These are phyloP conservation scores for Nomada ruficornis DNA, from an alignment of 2,888 invertebrate genomes.

Conservation along the genomic window DNA sequence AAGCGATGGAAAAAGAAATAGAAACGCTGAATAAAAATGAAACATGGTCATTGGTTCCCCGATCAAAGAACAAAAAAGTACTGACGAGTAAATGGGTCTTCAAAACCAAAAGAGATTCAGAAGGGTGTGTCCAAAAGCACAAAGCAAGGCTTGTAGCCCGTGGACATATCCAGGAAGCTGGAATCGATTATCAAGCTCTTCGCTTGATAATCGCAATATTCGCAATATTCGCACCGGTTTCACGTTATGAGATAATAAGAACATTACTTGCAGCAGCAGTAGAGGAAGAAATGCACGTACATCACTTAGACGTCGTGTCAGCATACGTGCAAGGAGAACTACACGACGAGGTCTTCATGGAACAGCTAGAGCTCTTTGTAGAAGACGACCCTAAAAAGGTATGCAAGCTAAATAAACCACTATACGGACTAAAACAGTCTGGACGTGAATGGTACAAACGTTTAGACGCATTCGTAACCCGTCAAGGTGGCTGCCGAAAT, in stretches of 20 bases:
- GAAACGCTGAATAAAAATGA: background rate
- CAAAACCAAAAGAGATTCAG: background rate
- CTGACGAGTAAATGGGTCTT: conserved; percentile 3
- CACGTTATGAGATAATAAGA: background rate
- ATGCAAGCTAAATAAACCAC: background rate
- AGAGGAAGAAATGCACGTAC: too few species aligned
- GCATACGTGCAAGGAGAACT: background rate
- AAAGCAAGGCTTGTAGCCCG: background rate
- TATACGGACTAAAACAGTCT: background rate
- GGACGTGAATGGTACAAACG: background rate
- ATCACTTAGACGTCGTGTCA: background rate
- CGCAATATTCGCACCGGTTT: background rate
- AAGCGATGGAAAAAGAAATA: background rate
- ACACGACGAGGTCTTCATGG: background rate
- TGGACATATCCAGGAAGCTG: background rate
- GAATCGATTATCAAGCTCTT: conserved; percentile 8
- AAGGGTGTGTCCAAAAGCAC: background rate
- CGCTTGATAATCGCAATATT: too few species aligned
- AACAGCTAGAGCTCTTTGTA: background rate
- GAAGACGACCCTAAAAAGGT: background rate
- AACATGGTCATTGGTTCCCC: background rate
- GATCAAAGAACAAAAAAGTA: background rate
- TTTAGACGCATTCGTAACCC: background rate
- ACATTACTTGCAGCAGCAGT: background rate
- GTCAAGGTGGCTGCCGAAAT: background rate